Percentiles rank a stretch among this genome's conserved stretches.
phyloP scores from a whole-genome alignment of 2,797 vertebrate genomes.

The Halcyon chelicuti region DNA sequence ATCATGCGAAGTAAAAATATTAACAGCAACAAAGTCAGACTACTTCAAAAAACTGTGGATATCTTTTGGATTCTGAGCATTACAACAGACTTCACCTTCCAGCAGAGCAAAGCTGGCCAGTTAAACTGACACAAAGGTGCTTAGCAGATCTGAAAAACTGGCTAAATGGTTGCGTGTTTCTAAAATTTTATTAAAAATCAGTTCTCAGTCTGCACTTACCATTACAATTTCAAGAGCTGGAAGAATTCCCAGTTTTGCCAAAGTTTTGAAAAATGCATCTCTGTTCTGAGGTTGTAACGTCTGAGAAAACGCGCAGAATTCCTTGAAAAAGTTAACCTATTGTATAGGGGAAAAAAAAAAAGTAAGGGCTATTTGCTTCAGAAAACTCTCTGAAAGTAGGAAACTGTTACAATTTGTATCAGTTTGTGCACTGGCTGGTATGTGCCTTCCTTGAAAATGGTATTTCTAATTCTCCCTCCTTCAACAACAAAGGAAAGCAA shows the following conservation, averaged over 20 bases:
- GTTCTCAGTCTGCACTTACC: constrained; percentile 79
- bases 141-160: not conserved
- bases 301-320: constrained; percentile 97
- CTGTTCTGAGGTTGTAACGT: constrained; percentile 96
- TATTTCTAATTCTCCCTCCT: not conserved
- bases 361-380: not conserved
- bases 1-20: accelerated
- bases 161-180: accelerated
- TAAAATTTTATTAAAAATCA: not conserved
- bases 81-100: not conserved
- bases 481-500: not conserved
- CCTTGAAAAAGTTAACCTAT: constrained; percentile 97
- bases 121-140: not conserved
- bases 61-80: accelerated
- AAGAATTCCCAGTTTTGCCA: constrained; percentile 95
- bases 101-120: not conserved
- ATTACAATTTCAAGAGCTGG: constrained; percentile 97
- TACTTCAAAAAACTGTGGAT: not conserved
- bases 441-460: not conserved
- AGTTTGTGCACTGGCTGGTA: too few species aligned
- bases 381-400: not conserved
- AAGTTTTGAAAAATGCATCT: constrained; percentile 95
- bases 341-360: constrained; percentile 9
- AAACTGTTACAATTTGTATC: not conserved
- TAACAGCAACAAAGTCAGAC: not conserved